Evolutionary conservation across 2,797 vertebrate species (phyloP), one percentile per base, ranked within the genome.

Genomic region (Enteromius trimaculatus): DNA sequence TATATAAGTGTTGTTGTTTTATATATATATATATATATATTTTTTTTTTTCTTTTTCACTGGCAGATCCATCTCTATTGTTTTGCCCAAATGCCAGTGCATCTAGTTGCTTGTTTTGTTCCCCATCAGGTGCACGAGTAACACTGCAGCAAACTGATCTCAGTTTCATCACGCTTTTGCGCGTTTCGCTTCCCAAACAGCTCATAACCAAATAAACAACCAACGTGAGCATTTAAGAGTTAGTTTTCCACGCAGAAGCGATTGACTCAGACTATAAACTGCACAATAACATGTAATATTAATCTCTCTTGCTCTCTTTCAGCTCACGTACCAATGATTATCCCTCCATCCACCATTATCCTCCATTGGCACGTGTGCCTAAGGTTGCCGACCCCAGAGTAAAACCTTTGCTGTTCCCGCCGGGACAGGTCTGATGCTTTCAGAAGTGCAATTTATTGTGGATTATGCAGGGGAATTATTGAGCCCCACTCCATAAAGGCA

Each of bases 401-500:
- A 80, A 71, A 80, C 51, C 34, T 21, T 71, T 4, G 37, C 34
- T 7, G 34, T 60, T 42, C 53, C 51, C 37, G 6, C 23, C 2
- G 34, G 65, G 66, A 71, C 29, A 10, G 65, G 49, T 80, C 79
- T 39, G 65, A 70, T 26, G 65, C 79, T 58, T 55, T 80, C 53
- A 69, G n/a, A 69, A 80, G 79, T 69, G 65, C 78, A 69, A 80
- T 80, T 71, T 71, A 80, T 80, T 80, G 49, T 71, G 79, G 66
- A 80, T 80, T 80, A 80, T 70, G 79, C 47, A 1, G 8, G 68
- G 64, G 79, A 80, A 55, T 80, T 80, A 80, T 80, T 71, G 65
- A 80, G 68, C 79, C 23, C 49, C 79, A 71, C 79, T 58, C 79
- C 23, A 80, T 80, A 58, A 80, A 69, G 78, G 78, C 58, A 71